phyloP scores from a whole-genome alignment of 2,888 invertebrate genomes.

The Antheraea yamamai region DNA sequence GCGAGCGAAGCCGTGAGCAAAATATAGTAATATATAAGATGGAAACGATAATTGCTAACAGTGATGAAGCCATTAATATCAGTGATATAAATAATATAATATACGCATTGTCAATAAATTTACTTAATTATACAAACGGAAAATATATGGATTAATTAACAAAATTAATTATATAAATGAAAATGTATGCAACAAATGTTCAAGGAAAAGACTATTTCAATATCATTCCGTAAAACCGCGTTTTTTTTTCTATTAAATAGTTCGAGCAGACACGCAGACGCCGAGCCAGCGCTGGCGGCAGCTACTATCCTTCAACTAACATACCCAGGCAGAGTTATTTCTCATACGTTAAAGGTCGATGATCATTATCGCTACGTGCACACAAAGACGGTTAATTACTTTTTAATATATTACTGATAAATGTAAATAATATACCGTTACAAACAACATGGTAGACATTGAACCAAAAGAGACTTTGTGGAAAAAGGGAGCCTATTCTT shows the following conservation, averaged over 20 bases:
- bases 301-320: not conserved
- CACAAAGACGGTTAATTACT: not conserved
- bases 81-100: not conserved
- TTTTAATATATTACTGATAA: conserved; percentile 1
- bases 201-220: not conserved
- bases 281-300: not conserved
- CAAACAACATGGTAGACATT: not conserved
- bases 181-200: not conserved
- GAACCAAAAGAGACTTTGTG: not conserved
- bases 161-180: not conserved
- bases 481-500: not conserved
- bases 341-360: conserved; percentile 5
- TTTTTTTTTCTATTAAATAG: not conserved
- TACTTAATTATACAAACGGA: not conserved
- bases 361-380: conserved; percentile 1
- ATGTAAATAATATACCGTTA: not conserved
- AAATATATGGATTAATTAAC: too few species aligned
- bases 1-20: too few species aligned
- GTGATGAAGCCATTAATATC: not conserved
- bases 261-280: not conserved
- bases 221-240: not conserved
- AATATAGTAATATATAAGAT: too few species aligned
- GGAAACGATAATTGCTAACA: too few species aligned
- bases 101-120: not conserved
- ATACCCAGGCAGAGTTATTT: not conserved